Conservation (phyloP, 2,797 vertebrate species). For the Euthynnus affinis region DNA sequence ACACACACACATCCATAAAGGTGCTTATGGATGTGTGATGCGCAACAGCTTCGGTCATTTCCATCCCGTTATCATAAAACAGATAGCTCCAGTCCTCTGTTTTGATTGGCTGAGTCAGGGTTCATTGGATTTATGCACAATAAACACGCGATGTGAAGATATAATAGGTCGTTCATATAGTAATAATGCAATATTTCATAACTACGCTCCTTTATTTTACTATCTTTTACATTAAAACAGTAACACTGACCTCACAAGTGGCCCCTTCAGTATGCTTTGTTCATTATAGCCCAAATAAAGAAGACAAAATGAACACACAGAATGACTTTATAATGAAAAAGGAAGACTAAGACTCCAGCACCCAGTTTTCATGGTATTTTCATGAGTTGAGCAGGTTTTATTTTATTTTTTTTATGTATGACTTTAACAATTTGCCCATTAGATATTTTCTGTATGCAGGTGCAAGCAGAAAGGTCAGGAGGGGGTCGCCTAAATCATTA, state of each 20-base stretch:
- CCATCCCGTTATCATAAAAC: not conserved
- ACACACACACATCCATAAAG: slow-evolving; percentile 19
- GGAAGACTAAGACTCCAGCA: too few species aligned
- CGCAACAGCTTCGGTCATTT: slow-evolving; percentile 3
- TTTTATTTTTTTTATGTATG: too few species aligned
- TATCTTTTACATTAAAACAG: not conserved
- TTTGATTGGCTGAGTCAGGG: not conserved
- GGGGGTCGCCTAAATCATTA: not conserved
- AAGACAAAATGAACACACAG: not conserved
- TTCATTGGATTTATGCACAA: not conserved
- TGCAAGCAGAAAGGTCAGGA: slow-evolving; percentile 2
- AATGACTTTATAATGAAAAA: too few species aligned
- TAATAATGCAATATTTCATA: not conserved
- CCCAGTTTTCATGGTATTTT: too few species aligned
- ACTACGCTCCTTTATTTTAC: not conserved
- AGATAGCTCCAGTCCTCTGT: not conserved
- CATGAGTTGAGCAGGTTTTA: too few species aligned
- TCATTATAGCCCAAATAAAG: not conserved
- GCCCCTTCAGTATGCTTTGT: not conserved
- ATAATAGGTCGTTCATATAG: not conserved
- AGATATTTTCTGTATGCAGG: not conserved
- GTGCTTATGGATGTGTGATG: not conserved
- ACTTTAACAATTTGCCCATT: too few species aligned
- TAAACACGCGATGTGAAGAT: not conserved
- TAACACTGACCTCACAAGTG: not conserved